Base-by-base conservation (phyloP, 2,113 vertebrate genomes). In the Hiodon alosoides region DNA sequence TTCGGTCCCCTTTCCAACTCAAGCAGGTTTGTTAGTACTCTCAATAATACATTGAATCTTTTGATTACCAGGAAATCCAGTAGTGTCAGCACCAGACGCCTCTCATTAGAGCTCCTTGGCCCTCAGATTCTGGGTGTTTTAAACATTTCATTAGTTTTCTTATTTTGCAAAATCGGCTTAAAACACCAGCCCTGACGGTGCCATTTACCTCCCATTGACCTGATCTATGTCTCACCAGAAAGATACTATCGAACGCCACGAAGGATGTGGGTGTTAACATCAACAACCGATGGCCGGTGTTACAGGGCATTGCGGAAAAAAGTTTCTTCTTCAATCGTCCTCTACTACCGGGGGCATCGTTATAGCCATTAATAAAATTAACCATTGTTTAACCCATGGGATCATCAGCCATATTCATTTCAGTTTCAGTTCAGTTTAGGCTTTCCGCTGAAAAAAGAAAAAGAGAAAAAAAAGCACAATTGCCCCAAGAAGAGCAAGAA, bases 201-300 rank as follows among this genome's bases (percentile, higher is more conserved):
- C 81, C 75, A 80, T 82, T 85, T 79, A 60, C 72, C 67, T 79
- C 76, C 5, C 57, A 81, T 77, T 77, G 77, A 80, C 84, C 77
- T 76, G 81, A 85, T 85, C 82, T 81, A 85, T 83, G 75, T 59
- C 78, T 68, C 0, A 59, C 58, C 74, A 83, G 82, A 78, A 82
- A 80, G 84, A 83, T 55, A 55, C 77, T 81, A 81, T 80, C 66
- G 80, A 81, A 79, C 83, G 80, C 79, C 2, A 76, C 80, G n/a
- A n/a, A 79, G 70, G 77, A 86, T 81, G 77, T 77, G 72, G 79
- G 82, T 79, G 81, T 79, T 86, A 84, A 81, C 83, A 88, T 85
- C 84, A 89, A 89, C 87, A 87, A 87, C 86, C 86, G 82, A 86
- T 83, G 76, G 81, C 84, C 80, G 82, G 77, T 81, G 79, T 83